A percentile compares a stretch with the other conserved stretches of the same genome.
Conservation (phyloP, 2,888 invertebrate genomes). For the Leistus spinibarbis region DNA sequence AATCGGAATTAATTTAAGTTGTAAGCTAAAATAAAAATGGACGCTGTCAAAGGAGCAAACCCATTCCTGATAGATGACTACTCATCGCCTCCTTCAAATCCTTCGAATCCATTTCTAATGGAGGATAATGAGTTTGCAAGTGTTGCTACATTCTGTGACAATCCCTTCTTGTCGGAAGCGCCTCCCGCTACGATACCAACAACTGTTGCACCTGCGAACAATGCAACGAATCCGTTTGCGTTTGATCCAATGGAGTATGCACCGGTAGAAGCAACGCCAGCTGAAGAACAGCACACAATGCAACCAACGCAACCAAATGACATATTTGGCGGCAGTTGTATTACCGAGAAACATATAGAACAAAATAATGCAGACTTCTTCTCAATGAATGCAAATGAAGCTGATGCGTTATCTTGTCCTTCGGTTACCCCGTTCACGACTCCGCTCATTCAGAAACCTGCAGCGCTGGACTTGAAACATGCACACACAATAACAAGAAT, state of each 20-base stretch:
- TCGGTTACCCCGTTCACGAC: slow-evolving; percentile 39
- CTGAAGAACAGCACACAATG: slow-evolving; percentile 13
- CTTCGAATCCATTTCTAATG: slow-evolving; percentile 73
- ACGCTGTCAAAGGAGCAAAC: slow-evolving; percentile 65
- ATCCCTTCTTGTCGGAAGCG: slow-evolving; percentile 71
- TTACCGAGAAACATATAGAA: slow-evolving; percentile 1
- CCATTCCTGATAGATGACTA: slow-evolving; percentile 76
- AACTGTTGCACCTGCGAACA: slow-evolving; percentile 48
- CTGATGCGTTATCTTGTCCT: slow-evolving; percentile 48
- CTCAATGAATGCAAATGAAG: slow-evolving; percentile 36
- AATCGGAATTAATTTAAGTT: slow-evolving; percentile 70
- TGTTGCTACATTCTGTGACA: slow-evolving; percentile 59
- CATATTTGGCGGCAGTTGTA: slow-evolving; percentile 24
- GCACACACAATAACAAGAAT: slow-evolving; percentile 48
- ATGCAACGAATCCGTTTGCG: slow-evolving; percentile 72
- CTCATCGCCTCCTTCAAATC: slow-evolving; percentile 59
- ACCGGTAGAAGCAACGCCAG: slow-evolving; percentile 47
- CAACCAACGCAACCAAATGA: slow-evolving; percentile 33
- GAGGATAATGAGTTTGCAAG: slow-evolving; percentile 55
- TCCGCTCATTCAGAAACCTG: slow-evolving; percentile 53
- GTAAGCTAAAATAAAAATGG: slow-evolving; percentile 59
- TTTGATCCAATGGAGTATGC: slow-evolving; percentile 56
- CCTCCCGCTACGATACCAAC: slow-evolving; percentile 45
- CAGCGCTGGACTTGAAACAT: slow-evolving; percentile 55
- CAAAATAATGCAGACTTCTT: slow-evolving; percentile 29